Evolutionary conservation across 2,113 vertebrate species (phyloP).

Genomic region (Patagioenas fasciata): DNA sequence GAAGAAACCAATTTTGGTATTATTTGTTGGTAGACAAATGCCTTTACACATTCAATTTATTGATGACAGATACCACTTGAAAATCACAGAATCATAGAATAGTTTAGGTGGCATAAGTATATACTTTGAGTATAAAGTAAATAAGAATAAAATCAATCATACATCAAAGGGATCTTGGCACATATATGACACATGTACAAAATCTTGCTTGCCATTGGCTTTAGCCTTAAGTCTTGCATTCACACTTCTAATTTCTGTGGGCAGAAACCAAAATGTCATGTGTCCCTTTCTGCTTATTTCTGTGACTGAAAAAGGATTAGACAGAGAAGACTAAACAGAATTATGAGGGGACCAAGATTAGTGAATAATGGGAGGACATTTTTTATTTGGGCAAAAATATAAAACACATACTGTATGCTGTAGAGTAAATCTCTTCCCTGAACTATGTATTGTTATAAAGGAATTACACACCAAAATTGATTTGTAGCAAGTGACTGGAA

Average conservation of each 20-base stretch:
- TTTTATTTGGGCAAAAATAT: background rate
- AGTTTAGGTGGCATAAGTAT: background rate
- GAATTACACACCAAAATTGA: background rate
- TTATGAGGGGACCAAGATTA: background rate
- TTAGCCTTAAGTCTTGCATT: background rate
- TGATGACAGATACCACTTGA: background rate
- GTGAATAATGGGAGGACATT: background rate
- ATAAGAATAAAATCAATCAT: background rate
- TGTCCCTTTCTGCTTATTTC: background rate
- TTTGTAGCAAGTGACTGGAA: background rate
- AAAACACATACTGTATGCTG: background rate
- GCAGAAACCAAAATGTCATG: conserved; percentile 20
- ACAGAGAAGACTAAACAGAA: background rate
- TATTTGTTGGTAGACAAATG: background rate
- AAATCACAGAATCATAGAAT: background rate
- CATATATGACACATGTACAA: background rate
- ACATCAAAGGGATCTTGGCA: background rate
- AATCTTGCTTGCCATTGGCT: background rate
- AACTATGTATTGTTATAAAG: background rate
- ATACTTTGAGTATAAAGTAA: background rate
- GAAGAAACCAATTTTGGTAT: background rate
- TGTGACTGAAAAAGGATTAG: background rate
- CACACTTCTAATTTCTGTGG: background rate
- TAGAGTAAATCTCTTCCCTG: background rate
- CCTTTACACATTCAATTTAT: background rate